Evolutionary conservation across 2,888 invertebrate species (phyloP).

Genomic region (Epistrophe grossulariae): DNA sequence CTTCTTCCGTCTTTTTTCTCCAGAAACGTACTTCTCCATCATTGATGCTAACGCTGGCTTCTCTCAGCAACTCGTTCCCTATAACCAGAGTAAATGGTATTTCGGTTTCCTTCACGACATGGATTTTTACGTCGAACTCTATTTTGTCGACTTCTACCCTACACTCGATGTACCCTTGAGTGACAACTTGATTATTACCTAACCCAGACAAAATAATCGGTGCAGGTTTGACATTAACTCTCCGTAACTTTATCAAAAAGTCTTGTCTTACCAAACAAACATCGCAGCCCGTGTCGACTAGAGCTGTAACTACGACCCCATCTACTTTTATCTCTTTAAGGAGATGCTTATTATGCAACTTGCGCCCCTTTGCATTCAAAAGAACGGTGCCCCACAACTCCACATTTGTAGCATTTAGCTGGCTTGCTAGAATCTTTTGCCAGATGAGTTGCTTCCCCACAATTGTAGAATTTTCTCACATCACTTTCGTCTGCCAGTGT

Average conservation of each 20-base stretch:
- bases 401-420: constrained; percentile 22
- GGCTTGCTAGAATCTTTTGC: constrained; percentile 28
- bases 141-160: constrained; percentile 17
- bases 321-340: constrained; percentile 24
- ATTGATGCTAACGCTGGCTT: constrained; percentile 5
- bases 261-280: too few species aligned
- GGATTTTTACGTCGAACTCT: constrained; percentile 1
- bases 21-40: constrained; percentile 12
- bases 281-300: not conserved
- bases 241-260: not conserved
- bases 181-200: constrained; percentile 39
- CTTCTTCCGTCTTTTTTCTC: not conserved
- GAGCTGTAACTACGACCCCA: too few species aligned
- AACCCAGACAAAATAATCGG: constrained; percentile 34
- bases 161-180: constrained; percentile 18
- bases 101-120: constrained; percentile 21
- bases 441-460: constrained; percentile 27
- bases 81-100: constrained; percentile 13
- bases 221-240: not conserved
- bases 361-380: constrained; percentile 6
- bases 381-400: constrained; percentile 13
- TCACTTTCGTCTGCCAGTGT: not conserved
- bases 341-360: constrained; percentile 4
- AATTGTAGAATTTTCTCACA: constrained; percentile 6
- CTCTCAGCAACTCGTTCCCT: constrained; percentile 18